Conservation (phyloP, 2,113 vertebrate genomes). For the Cygnus atratus region DNA sequence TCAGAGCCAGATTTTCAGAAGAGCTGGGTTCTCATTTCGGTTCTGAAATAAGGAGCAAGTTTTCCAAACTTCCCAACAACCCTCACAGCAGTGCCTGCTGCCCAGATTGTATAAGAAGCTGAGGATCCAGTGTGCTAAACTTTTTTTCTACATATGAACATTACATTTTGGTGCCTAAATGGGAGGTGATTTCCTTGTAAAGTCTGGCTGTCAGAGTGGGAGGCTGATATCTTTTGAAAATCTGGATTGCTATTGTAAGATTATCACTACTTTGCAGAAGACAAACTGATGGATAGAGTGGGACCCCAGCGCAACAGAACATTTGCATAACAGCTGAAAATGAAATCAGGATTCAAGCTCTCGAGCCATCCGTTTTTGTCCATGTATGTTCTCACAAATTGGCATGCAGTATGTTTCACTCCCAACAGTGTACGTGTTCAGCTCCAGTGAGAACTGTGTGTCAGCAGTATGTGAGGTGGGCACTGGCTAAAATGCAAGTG, state of each 20-base stretch:
- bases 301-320: neutral
- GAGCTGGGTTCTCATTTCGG: neutral
- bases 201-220: slow-evolving; percentile 36
- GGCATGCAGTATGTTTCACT: neutral
- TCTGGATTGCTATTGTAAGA: neutral
- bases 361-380: neutral
- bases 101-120: neutral
- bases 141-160: neutral
- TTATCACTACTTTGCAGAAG: neutral
- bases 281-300: neutral
- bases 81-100: neutral
- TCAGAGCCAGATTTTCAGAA: neutral
- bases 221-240: slow-evolving; percentile 2
- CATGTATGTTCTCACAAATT: accelerated
- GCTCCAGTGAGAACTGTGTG: neutral
- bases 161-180: neutral
- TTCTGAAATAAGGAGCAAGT: neutral
- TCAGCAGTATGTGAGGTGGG: neutral
- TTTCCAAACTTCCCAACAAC: neutral
- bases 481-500: neutral
- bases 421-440: neutral
- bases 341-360: neutral
- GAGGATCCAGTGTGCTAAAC: neutral
- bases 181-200: neutral
- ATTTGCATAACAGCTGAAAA: neutral